Percentiles rank a stretch among this genome's conserved stretches.
These are phyloP conservation scores for Danionella dracula DNA, from an alignment of 2,797 vertebrate genomes.

Conservation along the genomic window DNA sequence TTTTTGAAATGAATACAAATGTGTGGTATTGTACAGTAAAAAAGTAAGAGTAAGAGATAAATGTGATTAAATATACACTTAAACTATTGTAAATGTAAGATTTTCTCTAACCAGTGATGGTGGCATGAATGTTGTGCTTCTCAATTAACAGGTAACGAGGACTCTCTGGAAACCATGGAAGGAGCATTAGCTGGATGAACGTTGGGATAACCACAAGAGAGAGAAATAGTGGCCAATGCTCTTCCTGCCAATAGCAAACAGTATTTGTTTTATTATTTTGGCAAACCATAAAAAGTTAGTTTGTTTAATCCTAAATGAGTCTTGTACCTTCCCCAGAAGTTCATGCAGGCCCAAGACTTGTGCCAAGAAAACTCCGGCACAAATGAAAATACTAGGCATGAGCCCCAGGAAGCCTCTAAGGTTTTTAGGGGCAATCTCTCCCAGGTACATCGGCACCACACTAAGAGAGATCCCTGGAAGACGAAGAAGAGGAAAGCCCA, in stretches of 20 bases:
- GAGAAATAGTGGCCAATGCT: constrained; percentile 83
- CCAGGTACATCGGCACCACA: constrained; percentile 87
- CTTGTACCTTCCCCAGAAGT: constrained; percentile 77
- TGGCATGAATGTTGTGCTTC: constrained; percentile 74
- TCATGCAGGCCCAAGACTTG: constrained; percentile 85
- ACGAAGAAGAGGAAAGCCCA: background rate
- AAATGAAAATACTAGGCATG: constrained; percentile 85
- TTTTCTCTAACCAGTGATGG: constrained; percentile 73
- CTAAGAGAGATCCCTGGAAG: constrained; percentile 81
- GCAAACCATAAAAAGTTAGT: too few species aligned
- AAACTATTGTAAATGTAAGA: background rate
- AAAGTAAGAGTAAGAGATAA: too few species aligned
- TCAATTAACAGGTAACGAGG: constrained; percentile 87
- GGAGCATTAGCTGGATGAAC: constrained; percentile 77
- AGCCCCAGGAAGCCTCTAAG: constrained; percentile 82
- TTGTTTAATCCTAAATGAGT: too few species aligned
- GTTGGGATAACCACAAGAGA: constrained; percentile 77
- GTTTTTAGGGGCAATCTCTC: constrained; percentile 86
- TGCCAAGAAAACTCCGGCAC: constrained; percentile 78
- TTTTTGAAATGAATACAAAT: too few species aligned
- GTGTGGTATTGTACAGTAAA: too few species aligned
- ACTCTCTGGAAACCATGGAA: constrained; percentile 89
- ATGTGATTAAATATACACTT: too few species aligned
- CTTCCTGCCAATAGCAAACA: constrained; percentile 67
- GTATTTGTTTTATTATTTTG: too few species aligned